phyloP scores from a whole-genome alignment of 2,797 vertebrate genomes.

The Pempheris klunzingeri region DNA sequence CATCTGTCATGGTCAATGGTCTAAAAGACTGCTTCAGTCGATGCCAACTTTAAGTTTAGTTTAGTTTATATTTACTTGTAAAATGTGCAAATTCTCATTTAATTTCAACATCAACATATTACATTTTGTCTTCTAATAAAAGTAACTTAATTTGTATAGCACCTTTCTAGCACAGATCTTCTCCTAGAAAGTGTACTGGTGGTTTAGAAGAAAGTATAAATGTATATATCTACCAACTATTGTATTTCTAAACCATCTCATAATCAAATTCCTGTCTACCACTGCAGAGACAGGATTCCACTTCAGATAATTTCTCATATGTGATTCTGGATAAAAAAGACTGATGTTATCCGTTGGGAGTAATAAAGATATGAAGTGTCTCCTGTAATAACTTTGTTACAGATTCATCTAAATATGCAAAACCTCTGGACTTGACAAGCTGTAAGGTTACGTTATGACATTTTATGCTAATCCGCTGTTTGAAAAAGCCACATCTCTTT shows the following conservation, averaged over 20 bases:
- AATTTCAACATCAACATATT: neutral
- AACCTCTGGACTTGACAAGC: neutral
- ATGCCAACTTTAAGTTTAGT: neutral
- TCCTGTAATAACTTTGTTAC: no score
- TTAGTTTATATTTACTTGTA: neutral
- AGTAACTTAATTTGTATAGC: neutral
- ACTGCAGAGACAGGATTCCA: neutral
- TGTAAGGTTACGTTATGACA: neutral
- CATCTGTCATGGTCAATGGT: no score
- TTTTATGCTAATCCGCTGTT: neutral
- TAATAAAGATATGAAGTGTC: no score
- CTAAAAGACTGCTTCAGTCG: no score
- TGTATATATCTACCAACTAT: neutral
- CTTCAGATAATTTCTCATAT: neutral
- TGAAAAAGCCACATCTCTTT: slow-evolving; percentile 10
- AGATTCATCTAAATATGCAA: neutral
- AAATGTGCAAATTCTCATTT: neutral
- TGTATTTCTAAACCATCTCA: neutral
- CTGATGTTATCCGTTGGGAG: no score
- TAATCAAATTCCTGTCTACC: no score
- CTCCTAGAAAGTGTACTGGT: no score
- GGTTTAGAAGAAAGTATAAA: neutral
- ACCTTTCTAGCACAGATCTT: neutral
- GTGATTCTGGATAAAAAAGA: neutral
- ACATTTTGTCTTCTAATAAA: neutral